A percentile compares a stretch with the other conserved stretches of the same genome.
These are phyloP conservation scores for Protobothrops mucrosquamatus DNA, from an alignment of 2,113 vertebrate genomes.

Conservation along the genomic window DNA sequence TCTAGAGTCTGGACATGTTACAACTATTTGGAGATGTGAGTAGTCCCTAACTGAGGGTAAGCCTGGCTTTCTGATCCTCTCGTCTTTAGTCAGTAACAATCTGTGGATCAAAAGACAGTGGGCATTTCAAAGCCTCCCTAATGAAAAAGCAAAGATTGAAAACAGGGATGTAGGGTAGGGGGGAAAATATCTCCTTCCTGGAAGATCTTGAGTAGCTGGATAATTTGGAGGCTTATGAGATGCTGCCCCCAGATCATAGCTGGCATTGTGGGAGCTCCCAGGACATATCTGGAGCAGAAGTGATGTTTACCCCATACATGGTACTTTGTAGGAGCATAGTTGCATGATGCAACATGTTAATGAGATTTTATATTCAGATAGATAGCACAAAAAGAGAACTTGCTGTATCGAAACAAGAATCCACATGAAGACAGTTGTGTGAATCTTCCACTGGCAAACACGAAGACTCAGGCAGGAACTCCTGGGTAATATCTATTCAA, in stretches of 20 bases:
- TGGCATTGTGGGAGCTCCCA: background rate
- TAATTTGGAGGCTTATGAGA: background rate
- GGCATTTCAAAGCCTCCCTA: background rate
- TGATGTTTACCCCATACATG: background rate
- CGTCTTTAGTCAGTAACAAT: background rate
- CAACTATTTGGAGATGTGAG: background rate
- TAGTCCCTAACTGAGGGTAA: background rate
- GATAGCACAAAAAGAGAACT: background rate
- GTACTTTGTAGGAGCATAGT: background rate
- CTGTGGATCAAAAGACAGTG: background rate
- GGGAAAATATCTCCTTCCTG: background rate
- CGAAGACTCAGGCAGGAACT: background rate
- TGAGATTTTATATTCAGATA: background rate
- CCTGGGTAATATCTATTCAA: background rate
- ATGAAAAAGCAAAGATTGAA: background rate
- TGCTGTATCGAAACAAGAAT: background rate
- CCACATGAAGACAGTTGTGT: background rate
- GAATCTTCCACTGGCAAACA: background rate
- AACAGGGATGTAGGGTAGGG: background rate
- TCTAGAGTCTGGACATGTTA: background rate
- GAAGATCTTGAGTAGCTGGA: background rate
- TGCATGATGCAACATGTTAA: background rate
- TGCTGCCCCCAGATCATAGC: background rate
- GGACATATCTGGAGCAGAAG: background rate
- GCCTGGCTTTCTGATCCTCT: background rate